Base-by-base conservation (phyloP, 2,113 vertebrate genomes). In the Zosterops pallidus region DNA sequence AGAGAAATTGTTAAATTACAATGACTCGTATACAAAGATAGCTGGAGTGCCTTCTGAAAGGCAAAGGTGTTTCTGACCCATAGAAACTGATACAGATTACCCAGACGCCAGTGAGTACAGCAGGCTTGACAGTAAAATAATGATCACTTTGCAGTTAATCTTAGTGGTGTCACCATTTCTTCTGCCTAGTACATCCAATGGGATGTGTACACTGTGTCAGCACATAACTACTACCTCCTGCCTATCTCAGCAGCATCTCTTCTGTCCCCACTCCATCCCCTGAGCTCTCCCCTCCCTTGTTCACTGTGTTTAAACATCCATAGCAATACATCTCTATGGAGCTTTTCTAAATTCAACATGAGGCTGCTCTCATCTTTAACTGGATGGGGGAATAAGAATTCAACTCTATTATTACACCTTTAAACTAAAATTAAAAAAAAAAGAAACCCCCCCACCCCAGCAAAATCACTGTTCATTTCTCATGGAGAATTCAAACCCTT, bases 401-500 rank as follows among this genome's bases (percentile, higher is more conserved):
- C 80, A 92, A 74, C 72, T 71, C 85, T 71, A 52, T 95, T 90
- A 55, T 94, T 84, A 94, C 52, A 84, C 62, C 56, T 91, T 94
- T 72, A 92, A 89, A 89, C 87, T 86, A 80, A 92, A 94, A 82
- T 60, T 21, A 15, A 50, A 57, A 78, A 50, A 23, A 23, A 41
- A 85, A 65, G 6, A 37, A 71, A 68, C 28, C 14, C 25, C 21
- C 19, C 5, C 16, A 72, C 21, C 19, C 5, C 16, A 72, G 41
- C 17, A 31, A 55, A 64, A 78, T 2, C 35, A 35, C 53, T 47
- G 88, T 94, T 95, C 72, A 56, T 82, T 97, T 97, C 96, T 97
- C 96, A 96, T 75, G 96, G 96, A 97, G 92, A 97, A 96, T 93
- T 75, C 91, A 89, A 94, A 97, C 69, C 74, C 75, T 90, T 95